Conservation (phyloP, 2,888 invertebrate species). For the Formica aserva region DNA sequence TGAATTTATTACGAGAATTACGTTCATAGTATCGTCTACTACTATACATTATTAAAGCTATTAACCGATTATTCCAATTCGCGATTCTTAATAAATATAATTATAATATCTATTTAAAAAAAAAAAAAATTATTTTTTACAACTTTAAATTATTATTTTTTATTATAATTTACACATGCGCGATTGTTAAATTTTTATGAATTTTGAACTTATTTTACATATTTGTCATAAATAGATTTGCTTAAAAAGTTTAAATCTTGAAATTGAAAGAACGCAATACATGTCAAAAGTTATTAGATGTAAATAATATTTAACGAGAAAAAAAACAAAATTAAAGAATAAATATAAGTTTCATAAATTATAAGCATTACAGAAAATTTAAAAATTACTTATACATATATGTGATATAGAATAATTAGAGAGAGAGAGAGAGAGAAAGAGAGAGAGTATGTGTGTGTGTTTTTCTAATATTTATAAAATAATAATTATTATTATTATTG, state of each 20-base stretch:
- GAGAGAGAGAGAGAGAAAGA: no score
- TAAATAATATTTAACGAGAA: neutral
- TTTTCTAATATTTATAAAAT: neutral
- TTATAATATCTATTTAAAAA: neutral
- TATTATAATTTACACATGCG: neutral
- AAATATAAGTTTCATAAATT: neutral
- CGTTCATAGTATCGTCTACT: neutral
- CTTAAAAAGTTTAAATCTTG: neutral
- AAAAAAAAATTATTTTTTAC: no score
- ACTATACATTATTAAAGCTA: neutral
- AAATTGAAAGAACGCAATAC: neutral
- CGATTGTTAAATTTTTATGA: neutral
- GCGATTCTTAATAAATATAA: neutral
- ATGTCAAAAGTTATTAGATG: neutral
- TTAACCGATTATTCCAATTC: neutral
- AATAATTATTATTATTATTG: no score
- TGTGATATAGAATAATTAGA: neutral
- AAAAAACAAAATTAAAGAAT: neutral
- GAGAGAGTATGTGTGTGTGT: neutral
- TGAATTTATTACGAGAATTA: neutral
- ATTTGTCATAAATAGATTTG: neutral
- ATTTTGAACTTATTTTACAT: no score
- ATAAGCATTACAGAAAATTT: neutral
- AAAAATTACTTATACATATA: constrained; percentile 2
- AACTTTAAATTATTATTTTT: neutral